Conservation (phyloP, 2,888 invertebrate genomes). For the Thysanoteuthis rhombus region DNA sequence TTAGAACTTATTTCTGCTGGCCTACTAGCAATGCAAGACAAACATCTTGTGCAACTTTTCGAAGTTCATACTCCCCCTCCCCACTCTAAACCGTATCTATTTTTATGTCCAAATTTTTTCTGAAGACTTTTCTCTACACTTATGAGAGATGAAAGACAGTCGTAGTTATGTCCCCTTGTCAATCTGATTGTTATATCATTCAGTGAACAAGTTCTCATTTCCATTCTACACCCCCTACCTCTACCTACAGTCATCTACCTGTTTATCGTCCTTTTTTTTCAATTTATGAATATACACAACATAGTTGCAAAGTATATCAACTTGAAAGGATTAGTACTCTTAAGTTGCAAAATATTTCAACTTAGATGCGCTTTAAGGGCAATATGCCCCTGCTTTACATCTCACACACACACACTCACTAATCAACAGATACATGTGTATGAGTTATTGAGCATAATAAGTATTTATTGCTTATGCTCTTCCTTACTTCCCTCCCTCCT, state of each 20-base stretch:
- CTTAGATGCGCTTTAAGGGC: too few species aligned
- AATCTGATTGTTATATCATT: background rate
- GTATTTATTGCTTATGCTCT: background rate
- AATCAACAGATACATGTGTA: background rate
- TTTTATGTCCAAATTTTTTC: background rate
- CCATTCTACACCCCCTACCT: too few species aligned
- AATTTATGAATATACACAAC: too few species aligned
- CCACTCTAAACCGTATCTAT: background rate
- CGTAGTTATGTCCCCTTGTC: background rate
- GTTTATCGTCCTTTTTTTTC: too few species aligned
- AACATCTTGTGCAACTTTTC: too few species aligned
- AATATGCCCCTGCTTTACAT: background rate
- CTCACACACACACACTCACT: background rate
- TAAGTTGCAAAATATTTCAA: too few species aligned
- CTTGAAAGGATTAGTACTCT: too few species aligned
- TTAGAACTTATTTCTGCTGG: too few species aligned
- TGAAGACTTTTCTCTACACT: background rate
- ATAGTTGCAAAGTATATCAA: too few species aligned
- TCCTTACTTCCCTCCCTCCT: background rate
- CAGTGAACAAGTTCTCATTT: background rate
- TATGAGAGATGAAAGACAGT: background rate
- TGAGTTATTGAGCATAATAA: background rate
- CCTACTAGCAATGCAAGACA: too few species aligned
- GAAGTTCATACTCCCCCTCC: too few species aligned
- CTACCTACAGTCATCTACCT: too few species aligned